phyloP scores from a whole-genome alignment of 2,888 invertebrate genomes.

The Troglohyphantes excavatus region DNA sequence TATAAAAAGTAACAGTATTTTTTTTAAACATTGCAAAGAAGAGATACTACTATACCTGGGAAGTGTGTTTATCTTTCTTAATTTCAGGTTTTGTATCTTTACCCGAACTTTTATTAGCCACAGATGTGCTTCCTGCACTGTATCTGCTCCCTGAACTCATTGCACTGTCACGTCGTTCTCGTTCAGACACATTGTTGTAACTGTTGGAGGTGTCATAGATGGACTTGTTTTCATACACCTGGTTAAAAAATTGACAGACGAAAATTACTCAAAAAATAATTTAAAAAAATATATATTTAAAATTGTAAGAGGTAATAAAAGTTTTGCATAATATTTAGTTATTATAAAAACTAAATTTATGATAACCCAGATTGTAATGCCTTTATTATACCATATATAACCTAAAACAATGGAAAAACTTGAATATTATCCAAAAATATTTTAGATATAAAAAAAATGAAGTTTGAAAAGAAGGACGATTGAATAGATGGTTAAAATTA shows the following conservation, averaged over 20 bases:
- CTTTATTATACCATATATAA: too few species aligned
- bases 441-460: too few species aligned
- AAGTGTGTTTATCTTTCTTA: conserved; percentile 51
- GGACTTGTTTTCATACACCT: conserved; percentile 48
- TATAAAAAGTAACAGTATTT: too few species aligned
- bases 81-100: conserved; percentile 59
- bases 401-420: too few species aligned
- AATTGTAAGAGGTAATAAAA: background rate
- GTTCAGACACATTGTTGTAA: conserved; percentile 10
- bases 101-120: conserved; percentile 35
- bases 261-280: background rate
- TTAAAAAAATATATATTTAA: background rate
- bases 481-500: too few species aligned
- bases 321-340: too few species aligned
- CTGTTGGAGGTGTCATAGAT: conserved; percentile 42
- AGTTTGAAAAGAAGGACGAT: too few species aligned
- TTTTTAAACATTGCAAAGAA: background rate
- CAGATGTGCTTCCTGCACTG: conserved; percentile 47
- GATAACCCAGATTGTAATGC: too few species aligned
- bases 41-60: conserved; percentile 31
- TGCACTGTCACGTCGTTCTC: conserved; percentile 73
- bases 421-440: too few species aligned
- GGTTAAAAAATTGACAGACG: background rate
- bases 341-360: too few species aligned
- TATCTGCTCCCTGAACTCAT: conserved; percentile 70